Base-by-base conservation (phyloP, 53 echinoderm and acorn worm species). In the Pentamera pediparva region DNA sequence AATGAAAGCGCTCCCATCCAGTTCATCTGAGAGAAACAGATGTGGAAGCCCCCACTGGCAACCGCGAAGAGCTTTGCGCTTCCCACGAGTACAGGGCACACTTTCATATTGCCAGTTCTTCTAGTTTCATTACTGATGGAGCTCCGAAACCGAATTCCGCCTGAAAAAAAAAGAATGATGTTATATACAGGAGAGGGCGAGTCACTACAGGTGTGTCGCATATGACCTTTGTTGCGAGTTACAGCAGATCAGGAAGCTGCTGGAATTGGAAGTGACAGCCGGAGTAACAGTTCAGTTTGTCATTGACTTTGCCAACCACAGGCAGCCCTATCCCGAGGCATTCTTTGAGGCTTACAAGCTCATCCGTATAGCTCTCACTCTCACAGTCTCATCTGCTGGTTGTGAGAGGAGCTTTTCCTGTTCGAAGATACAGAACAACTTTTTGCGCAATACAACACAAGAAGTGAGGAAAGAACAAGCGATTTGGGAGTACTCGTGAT, bases 391-490 rank as follows among this genome's bases (percentile, higher is more conserved):
- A 27, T 65, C 60, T 0, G 59, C 59, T 5, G 80, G 59, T 12
- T 80, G 80, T 72, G 72, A 80, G 37, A 56, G 59, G 9, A 61
- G 62, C 32, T 72, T 72, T 43, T 64, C 64, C 43, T 61, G 65
- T 28, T 49, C 65, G 26, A 50, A 77, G 22, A 39, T 64, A 1
- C 41, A 61, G 35, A 65, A 82, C 32, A 76, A 63, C 18, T 49
- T 76, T 55, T 47, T 82, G 6, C 29, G 82, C 7, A 53, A n/a
- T n/a, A n/a, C n/a, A n/a, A 30, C 52, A 76, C 65, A 3, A 82
- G 78, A 61, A 49, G 37, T 38, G 61, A 74, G 26, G 73, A 74
- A 32, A 59, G 81, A 35, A 70, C 70, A 3, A 81, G 58, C 12
- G 40, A 70, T 60, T 38, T 81, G 0, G 70, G 57, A 27, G 81